Conservation (phyloP, 2,113 vertebrate genomes). For the Sturnira hondurensis region DNA sequence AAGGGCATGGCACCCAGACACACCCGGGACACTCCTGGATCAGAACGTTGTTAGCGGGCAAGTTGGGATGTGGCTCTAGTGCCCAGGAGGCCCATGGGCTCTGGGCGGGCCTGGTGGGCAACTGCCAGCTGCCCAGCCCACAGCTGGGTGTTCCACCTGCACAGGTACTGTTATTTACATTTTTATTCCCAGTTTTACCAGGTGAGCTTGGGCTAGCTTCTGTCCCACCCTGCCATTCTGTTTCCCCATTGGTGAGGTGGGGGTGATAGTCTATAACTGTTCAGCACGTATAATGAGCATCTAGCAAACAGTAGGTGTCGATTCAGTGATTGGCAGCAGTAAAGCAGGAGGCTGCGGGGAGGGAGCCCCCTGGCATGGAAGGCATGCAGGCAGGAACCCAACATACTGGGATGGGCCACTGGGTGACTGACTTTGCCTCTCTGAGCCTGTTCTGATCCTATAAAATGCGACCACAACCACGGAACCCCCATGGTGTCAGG, state of each 20-base stretch:
- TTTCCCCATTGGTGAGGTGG: neutral
- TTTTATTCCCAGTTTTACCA: accelerated
- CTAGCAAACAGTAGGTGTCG: neutral
- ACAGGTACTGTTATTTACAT: accelerated
- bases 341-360: neutral
- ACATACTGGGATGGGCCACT: neutral
- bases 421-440: neutral
- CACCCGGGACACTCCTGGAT: neutral
- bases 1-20: neutral
- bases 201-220: neutral
- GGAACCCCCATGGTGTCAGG: accelerated
- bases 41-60: neutral
- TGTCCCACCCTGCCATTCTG: neutral
- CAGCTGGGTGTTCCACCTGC: too few relatives aligned
- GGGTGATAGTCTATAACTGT: accelerated
- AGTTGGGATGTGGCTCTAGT: neutral
- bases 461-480: neutral
- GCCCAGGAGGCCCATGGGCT: accelerated
- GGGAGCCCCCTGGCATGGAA: neutral
- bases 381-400: neutral
- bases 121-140: neutral
- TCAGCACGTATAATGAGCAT: accelerated
- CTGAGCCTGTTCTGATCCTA: neutral
- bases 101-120: neutral
- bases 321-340: neutral